These are phyloP conservation scores for Mactra quadrangularis DNA, from an alignment of 1,140 invertebrate genomes.

Conservation along the genomic window DNA sequence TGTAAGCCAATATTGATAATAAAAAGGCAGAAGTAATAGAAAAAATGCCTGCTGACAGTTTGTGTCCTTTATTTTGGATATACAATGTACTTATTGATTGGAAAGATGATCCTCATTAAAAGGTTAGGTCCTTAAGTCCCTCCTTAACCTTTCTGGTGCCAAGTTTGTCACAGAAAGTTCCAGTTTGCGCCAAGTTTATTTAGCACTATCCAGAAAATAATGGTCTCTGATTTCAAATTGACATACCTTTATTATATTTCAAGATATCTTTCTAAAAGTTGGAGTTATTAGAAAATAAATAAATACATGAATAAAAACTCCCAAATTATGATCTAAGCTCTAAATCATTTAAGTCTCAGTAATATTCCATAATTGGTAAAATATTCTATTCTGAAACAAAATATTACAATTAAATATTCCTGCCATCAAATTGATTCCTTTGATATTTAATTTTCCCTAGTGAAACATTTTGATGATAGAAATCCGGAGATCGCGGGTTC, in stretches of 20 bases:
- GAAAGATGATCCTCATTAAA: too few species aligned
- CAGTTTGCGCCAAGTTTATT: neutral
- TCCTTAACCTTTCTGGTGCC: neutral
- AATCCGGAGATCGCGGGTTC: too few species aligned
- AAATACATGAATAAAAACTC: neutral
- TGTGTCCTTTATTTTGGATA: too few species aligned
- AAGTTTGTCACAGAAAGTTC: constrained; percentile 19
- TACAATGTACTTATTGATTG: too few species aligned
- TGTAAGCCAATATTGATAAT: too few species aligned
- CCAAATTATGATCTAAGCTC: neutral
- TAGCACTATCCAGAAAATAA: neutral
- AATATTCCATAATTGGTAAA: neutral
- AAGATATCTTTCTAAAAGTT: constrained; percentile 6
- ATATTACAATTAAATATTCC: neutral
- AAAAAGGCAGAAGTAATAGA: too few species aligned
- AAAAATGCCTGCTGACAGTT: too few species aligned
- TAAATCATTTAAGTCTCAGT: neutral
- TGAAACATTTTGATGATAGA: neutral
- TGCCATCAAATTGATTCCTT: too few species aligned
- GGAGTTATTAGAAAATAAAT: neutral
- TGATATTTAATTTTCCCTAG: neutral
- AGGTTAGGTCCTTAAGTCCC: too few species aligned
- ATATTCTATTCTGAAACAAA: neutral
- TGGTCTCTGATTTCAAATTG: constrained; percentile 6
- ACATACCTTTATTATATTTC: neutral